Percentiles rank a stretch among this genome's conserved stretches.
Evolutionary conservation across 2,888 invertebrate genomes (phyloP).

Genomic region (Cremastinae sp.): DNA sequence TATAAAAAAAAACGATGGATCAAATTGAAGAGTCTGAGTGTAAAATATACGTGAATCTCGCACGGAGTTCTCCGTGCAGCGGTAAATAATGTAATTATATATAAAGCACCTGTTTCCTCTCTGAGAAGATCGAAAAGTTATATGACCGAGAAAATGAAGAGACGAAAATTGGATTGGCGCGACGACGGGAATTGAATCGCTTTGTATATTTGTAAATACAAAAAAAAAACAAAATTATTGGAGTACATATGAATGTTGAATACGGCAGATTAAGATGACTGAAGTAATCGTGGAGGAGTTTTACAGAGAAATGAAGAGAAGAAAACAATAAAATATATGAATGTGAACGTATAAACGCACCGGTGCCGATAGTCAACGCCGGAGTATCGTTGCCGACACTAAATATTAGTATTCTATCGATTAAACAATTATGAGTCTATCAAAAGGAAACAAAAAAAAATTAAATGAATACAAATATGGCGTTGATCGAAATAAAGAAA

Average conservation of each 20-base stretch:
- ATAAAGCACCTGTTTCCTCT: constrained; percentile 39
- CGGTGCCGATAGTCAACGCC: constrained; percentile 63
- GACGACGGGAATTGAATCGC: constrained; percentile 66
- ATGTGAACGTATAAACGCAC: constrained; percentile 55
- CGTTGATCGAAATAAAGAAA: constrained; percentile 68
- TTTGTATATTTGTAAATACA: constrained; percentile 72
- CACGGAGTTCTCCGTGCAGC: constrained; percentile 11
- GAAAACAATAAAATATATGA: constrained; percentile 29
- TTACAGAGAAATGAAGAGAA: constrained; percentile 44
- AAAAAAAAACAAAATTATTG: constrained; percentile 50
- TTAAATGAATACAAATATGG: constrained; percentile 63
- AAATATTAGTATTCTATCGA: constrained; percentile 61
- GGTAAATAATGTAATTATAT: constrained; percentile 49
- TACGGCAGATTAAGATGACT: constrained; percentile 55
- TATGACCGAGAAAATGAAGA: constrained; percentile 13
- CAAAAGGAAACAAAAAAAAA: constrained; percentile 36
- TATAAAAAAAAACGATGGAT: not conserved
- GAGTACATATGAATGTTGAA: constrained; percentile 59
- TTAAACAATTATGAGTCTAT: constrained; percentile 57
- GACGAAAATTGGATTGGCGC: constrained; percentile 30
- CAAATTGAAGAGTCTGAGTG: constrained; percentile 3
- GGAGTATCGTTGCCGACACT: constrained; percentile 65
- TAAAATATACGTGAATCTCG: constrained; percentile 20
- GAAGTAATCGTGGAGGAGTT: constrained; percentile 64
- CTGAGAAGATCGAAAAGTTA: constrained; percentile 13